phyloP scores from a whole-genome alignment of 2,888 invertebrate species.

The Chalcosyrphus nemorum region DNA sequence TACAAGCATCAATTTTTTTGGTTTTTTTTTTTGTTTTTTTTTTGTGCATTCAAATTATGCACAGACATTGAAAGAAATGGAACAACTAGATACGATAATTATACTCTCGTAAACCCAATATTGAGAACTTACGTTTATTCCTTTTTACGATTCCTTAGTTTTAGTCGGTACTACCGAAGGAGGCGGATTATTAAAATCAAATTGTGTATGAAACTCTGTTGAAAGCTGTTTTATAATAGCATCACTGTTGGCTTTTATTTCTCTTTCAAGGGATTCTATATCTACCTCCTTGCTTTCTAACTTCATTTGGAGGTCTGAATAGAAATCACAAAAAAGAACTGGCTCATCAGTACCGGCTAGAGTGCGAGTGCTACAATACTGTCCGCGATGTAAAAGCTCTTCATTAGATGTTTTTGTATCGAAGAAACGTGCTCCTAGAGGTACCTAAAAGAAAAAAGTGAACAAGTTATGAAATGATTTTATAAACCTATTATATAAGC shows the following conservation, averaged over 20 bases:
- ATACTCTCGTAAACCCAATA: neutral
- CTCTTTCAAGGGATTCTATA: slow-evolving; percentile 80
- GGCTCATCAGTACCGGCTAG: slow-evolving; percentile 79
- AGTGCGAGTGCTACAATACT: slow-evolving; percentile 81
- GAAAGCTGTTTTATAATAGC: slow-evolving; percentile 79
- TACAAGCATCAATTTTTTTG: neutral
- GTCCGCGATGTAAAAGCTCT: slow-evolving; percentile 79
- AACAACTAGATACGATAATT: neutral
- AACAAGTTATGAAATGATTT: neutral
- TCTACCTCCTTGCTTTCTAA: slow-evolving; percentile 80
- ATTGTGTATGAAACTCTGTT: slow-evolving; percentile 78
- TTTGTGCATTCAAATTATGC: too few species aligned
- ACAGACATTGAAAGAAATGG: neutral
- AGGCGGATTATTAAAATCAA: slow-evolving; percentile 76
- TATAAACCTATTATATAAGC: too few species aligned
- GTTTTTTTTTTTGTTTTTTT: too few species aligned
- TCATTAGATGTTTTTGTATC: slow-evolving; percentile 77
- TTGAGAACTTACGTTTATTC: neutral
- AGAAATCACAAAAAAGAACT: slow-evolving; percentile 81
- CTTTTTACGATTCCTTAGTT: slow-evolving; percentile 30
- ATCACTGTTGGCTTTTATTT: slow-evolving; percentile 78
- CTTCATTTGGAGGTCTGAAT: slow-evolving; percentile 81
- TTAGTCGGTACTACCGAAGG: slow-evolving; percentile 31
- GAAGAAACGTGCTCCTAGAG: slow-evolving; percentile 78
- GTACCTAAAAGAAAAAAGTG: slow-evolving; percentile 75